Evolutionary conservation across 1,140 invertebrate genomes (phyloP).

Genomic region (Colletes latitarsis): DNA sequence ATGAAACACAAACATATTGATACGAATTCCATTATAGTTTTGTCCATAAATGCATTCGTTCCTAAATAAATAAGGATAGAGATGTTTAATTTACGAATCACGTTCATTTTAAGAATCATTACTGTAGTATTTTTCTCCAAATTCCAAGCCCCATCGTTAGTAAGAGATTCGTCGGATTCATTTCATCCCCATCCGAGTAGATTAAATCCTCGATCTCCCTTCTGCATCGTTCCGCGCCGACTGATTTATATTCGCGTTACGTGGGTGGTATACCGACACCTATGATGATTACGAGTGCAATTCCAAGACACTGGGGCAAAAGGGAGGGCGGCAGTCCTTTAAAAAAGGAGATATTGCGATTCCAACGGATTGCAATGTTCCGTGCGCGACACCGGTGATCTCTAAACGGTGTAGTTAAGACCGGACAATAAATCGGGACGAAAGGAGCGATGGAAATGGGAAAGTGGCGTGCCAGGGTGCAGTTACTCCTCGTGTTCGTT

Average conservation of each 20-base stretch:
- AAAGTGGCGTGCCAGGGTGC: slow-evolving; percentile 63
- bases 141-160: too few relatives aligned
- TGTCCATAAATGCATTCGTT: too few relatives aligned
- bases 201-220: background rate
- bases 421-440: slow-evolving; percentile 46
- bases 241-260: background rate
- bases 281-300: background rate
- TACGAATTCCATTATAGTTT: too few relatives aligned
- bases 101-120: too few relatives aligned
- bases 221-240: background rate
- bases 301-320: background rate
- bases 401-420: background rate
- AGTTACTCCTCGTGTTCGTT: slow-evolving; percentile 24
- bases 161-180: too few relatives aligned
- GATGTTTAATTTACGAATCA: too few relatives aligned
- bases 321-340: background rate
- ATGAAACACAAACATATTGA: too few relatives aligned
- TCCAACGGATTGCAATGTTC: background rate
- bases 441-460: slow-evolving; percentile 60
- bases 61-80: too few relatives aligned
- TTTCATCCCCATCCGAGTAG: too few relatives aligned
- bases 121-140: too few relatives aligned
- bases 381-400: background rate
- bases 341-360: background rate
- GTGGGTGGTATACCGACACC: background rate